These are phyloP conservation scores for Tipula vernalis DNA, from an alignment of 2,888 invertebrate genomes.

Conservation along the genomic window DNA sequence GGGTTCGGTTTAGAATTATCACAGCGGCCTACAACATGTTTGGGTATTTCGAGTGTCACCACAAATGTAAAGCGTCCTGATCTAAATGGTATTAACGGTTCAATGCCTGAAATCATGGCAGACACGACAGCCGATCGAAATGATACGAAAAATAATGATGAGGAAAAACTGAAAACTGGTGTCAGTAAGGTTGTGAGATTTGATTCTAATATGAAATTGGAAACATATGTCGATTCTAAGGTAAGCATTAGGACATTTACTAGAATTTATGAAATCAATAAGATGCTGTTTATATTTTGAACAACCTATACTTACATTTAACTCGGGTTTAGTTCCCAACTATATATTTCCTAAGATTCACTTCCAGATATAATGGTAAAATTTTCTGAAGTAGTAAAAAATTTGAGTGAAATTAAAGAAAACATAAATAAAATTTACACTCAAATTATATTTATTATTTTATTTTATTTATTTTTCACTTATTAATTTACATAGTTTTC, in stretches of 20 bases:
- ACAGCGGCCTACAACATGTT: slow-evolving; percentile 53
- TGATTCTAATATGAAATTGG: slow-evolving; percentile 32
- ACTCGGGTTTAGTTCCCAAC: too few species aligned
- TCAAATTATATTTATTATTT: too few species aligned
- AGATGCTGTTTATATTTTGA: too few species aligned
- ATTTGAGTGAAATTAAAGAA: too few species aligned
- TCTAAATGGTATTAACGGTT: slow-evolving; percentile 17
- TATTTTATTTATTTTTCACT: too few species aligned
- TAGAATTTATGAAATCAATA: neutral
- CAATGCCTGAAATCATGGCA: slow-evolving; percentile 16
- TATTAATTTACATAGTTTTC: too few species aligned
- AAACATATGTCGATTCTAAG: slow-evolving; percentile 32
- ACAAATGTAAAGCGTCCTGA: slow-evolving; percentile 21
- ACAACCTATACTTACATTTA: too few species aligned
- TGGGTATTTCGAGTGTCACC: slow-evolving; percentile 33
- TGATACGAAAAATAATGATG: neutral
- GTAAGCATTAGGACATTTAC: slow-evolving; percentile 21
- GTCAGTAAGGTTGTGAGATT: slow-evolving; percentile 36
- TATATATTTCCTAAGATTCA: too few species aligned
- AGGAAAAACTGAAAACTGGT: slow-evolving; percentile 29
- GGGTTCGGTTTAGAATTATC: slow-evolving; percentile 59
- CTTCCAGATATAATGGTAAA: too few species aligned
- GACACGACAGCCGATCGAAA: slow-evolving; percentile 15
- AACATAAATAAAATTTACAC: too few species aligned
- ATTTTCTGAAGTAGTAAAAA: too few species aligned